Base-by-base conservation (phyloP, 1,140 invertebrate genomes). In the Micrasema minimum region DNA sequence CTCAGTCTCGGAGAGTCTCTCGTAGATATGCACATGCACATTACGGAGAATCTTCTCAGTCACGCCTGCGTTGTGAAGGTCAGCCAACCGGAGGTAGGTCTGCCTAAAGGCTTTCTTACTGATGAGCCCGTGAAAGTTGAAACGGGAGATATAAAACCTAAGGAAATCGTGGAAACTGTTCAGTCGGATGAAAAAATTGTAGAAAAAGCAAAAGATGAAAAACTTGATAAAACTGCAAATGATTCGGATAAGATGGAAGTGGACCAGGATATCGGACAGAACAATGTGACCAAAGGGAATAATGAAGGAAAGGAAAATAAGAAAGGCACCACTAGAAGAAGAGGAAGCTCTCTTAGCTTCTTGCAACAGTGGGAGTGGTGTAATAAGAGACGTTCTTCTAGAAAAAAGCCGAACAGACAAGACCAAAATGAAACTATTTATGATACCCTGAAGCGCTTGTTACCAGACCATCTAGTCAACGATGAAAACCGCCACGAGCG, bases 281-380 rank as follows among this genome's bases (percentile, higher is more conserved):
- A 70, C 18, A 53, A 50, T 61, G 73, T 9, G 76, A 82, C 43
- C 78, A 81, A 53, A 80, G 80, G 66, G 1, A 71, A 72, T 3
- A 81, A 82, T 74, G 80, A 81, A 35, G 81, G 82, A 10, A 88
- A 86, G 75, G 82, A 83, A 51, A 80, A 77, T 23, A 87, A 86
- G 69, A 89, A 88, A 77, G 76, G 84, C 6, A 85, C 87, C 37
- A 88, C 86, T 14, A 85, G 90, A 71, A 82, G 90, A 31, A 85
- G 90, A 80, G 84, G 88, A 9, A 91, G 90, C 78, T 88, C 89
- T 12, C 77, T 91, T 1, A 89, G 86, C 26, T 87, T 90, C 67
- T 79, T 92, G 9, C 87, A 92, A 72, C 88, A 90, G 72, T 90
- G 90, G 88, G 89, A 89, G 20, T 91, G 90, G 88, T 90, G 90